phyloP scores from a whole-genome alignment of 2,113 vertebrate species.

The Myocastor coypus region DNA sequence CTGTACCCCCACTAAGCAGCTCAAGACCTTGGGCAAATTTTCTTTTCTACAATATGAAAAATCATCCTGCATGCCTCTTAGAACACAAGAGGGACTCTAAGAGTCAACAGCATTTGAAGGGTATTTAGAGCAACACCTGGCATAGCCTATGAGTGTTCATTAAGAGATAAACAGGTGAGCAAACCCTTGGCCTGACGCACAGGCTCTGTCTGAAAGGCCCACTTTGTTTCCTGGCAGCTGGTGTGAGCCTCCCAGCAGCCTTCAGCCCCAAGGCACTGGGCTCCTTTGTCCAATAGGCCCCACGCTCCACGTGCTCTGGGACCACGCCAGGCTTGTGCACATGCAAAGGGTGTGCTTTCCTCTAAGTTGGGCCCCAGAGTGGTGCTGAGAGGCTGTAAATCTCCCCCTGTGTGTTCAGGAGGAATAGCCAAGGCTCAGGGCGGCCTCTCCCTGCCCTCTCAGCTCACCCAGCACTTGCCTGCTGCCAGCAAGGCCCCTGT shows the following conservation, averaged over 20 bases:
- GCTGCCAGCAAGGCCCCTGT: background rate
- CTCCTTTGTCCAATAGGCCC: background rate
- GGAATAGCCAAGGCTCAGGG: background rate
- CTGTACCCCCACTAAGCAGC: background rate
- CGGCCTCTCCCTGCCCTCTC: background rate
- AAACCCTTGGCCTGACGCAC: background rate
- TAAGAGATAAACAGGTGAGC: background rate
- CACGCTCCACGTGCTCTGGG: background rate
- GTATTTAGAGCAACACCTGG: background rate
- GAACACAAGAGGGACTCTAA: background rate
- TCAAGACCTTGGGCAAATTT: background rate
- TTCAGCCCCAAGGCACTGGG: background rate
- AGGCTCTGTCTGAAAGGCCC: background rate
- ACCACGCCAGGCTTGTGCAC: no score
- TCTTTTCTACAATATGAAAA: background rate
- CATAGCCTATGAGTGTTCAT: background rate
- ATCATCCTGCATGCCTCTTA: background rate
- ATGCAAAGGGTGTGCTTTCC: background rate
- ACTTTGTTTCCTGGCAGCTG: background rate
- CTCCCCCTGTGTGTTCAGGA: background rate
- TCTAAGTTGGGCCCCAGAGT: background rate
- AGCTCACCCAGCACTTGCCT: background rate
- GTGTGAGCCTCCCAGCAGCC: background rate
- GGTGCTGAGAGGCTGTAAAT: background rate
- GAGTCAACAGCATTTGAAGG: background rate